phyloP scores from a whole-genome alignment of 1,140 invertebrate genomes.

The Drosophila insularis region DNA sequence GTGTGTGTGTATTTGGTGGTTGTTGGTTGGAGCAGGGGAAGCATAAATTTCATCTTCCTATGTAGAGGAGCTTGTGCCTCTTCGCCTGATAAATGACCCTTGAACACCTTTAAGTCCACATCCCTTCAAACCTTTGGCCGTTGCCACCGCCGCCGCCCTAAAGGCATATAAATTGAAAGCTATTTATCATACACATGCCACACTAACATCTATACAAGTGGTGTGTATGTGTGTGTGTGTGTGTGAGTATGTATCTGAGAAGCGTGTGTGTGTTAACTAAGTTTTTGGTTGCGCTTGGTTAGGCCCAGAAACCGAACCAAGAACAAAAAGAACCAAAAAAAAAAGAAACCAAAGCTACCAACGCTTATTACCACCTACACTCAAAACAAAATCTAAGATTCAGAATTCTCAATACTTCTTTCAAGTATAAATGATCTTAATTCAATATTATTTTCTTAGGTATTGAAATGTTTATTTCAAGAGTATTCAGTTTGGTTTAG shows the following conservation, averaged over 20 bases:
- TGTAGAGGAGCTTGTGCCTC: slow-evolving; percentile 66
- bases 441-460: too few relatives aligned
- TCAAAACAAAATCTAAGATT: neutral
- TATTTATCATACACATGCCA: slow-evolving; percentile 77
- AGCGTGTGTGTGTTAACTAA: slow-evolving; percentile 64
- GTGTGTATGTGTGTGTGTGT: neutral
- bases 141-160: slow-evolving; percentile 54
- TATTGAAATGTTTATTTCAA: too few relatives aligned
- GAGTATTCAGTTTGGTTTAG: too few relatives aligned
- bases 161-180: slow-evolving; percentile 80
- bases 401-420: neutral
- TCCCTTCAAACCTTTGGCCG: neutral
- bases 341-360: neutral
- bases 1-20: slow-evolving; percentile 41
- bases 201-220: slow-evolving; percentile 46
- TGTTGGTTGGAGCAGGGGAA: slow-evolving; percentile 15
- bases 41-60: slow-evolving; percentile 40
- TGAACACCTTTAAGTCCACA: slow-evolving; percentile 75
- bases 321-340: slow-evolving; percentile 7
- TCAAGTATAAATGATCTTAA: too few relatives aligned
- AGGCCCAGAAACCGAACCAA: slow-evolving; percentile 25
- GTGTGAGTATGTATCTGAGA: slow-evolving; percentile 1
- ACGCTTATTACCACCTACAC: slow-evolving; percentile 17
- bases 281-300: slow-evolving; percentile 74
- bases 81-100: slow-evolving; percentile 80